phyloP scores from a whole-genome alignment of 2,113 vertebrate species.

The Pithys albifrons region DNA sequence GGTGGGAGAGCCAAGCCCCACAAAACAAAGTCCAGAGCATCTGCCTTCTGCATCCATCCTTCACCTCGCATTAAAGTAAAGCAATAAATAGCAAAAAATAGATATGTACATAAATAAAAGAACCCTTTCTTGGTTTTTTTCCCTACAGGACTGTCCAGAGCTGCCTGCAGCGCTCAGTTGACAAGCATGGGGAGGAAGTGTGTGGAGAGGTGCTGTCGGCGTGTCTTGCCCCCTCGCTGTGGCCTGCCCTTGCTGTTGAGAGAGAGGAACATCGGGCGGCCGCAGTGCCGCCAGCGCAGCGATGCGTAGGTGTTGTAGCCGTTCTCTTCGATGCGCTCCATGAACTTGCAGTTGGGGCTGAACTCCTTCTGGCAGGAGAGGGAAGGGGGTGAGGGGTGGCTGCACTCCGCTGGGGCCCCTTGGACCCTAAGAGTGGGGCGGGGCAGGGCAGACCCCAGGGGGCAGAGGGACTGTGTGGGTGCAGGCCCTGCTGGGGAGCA shows the following conservation, averaged over 20 bases:
- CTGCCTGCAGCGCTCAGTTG: conserved; percentile 56
- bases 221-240: conserved; percentile 78
- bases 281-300: conserved; percentile 82
- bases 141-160: background rate
- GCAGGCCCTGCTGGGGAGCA: background rate
- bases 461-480: background rate
- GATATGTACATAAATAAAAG: conserved; percentile 28
- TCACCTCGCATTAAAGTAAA: background rate
- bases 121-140: background rate
- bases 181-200: conserved; percentile 92
- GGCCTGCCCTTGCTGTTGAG: conserved; percentile 84
- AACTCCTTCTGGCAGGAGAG: conserved; percentile 81
- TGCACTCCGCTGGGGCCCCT: rapidly evolving
- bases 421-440: background rate
- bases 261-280: conserved; percentile 90
- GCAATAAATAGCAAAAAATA: conserved; percentile 63
- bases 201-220: conserved; percentile 85
- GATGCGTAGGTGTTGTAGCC: conserved; percentile 94
- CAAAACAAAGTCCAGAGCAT: rapidly evolving
- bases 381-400: conserved; percentile 13
- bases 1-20: background rate
- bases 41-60: background rate
- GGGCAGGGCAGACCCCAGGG: background rate
- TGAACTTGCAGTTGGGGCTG: conserved; percentile 89
- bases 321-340: conserved; percentile 92